phyloP scores from a whole-genome alignment of 2,113 vertebrate genomes.

The Kobus ellipsiprymnus region DNA sequence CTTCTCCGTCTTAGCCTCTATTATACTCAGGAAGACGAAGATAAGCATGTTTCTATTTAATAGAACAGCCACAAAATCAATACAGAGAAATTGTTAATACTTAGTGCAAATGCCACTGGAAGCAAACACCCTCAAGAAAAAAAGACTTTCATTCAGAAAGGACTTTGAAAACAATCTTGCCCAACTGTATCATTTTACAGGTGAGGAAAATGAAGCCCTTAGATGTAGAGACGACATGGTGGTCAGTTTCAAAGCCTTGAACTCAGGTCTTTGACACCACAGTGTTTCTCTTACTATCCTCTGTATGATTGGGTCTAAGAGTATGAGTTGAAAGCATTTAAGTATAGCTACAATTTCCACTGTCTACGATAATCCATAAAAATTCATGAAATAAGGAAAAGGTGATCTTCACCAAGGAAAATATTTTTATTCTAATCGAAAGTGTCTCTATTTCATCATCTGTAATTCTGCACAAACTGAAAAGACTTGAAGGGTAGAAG shows the following conservation, averaged over 20 bases:
- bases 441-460: not conserved
- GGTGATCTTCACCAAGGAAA: not conserved
- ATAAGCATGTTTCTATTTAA: constrained; percentile 7
- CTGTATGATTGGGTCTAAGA: not conserved
- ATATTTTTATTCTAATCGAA: not conserved
- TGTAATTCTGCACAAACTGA: not conserved
- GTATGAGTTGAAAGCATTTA: not conserved
- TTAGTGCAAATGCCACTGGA: constrained; percentile 13
- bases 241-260: not conserved
- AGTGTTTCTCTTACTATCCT: not conserved
- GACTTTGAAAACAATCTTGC: not conserved
- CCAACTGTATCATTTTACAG: not conserved
- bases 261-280: not conserved
- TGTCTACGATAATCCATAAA: not conserved
- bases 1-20: not conserved
- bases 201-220: not conserved
- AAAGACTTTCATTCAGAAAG: not conserved
- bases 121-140: not conserved
- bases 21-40: not conserved
- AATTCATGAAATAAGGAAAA: not conserved
- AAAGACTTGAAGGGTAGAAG: not conserved
- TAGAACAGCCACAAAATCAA: not conserved
- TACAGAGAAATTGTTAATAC: constrained; percentile 28
- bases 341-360: not conserved
- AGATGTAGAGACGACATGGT: not conserved